Percentiles rank a stretch among this genome's conserved stretches.
Conservation (phyloP, 2,888 invertebrate genomes). For the Linyphia triangularis region DNA sequence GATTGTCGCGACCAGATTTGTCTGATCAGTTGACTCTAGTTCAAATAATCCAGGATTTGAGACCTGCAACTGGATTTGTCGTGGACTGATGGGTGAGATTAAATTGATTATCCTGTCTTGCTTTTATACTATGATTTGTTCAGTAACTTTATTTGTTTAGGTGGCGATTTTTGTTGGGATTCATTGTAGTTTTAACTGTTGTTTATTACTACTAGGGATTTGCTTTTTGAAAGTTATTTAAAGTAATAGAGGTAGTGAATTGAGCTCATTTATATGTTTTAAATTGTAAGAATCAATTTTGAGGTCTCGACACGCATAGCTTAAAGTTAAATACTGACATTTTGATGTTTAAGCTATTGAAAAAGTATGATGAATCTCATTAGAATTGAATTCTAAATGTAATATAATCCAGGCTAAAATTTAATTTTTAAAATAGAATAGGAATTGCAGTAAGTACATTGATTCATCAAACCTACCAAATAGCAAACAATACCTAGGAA, state of each 20-base stretch:
- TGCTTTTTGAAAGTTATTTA: neutral
- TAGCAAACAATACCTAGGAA: no score
- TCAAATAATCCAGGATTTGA: conserved; percentile 50
- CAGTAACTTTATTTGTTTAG: conserved; percentile 24
- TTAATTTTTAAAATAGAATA: no score
- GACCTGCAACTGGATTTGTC: conserved; percentile 52
- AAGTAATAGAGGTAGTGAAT: neutral
- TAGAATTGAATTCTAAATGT: no score
- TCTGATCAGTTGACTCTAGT: conserved; percentile 55
- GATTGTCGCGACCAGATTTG: conserved; percentile 53
- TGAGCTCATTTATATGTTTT: neutral
- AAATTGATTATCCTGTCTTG: conserved; percentile 49
- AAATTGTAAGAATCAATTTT: neutral
- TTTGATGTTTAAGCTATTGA: no score
- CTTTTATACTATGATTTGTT: conserved; percentile 49
- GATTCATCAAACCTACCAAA: no score
- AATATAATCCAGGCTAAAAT: no score
- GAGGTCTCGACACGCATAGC: no score
- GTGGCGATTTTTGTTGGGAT: neutral
- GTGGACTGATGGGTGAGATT: conserved; percentile 48
- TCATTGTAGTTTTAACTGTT: neutral
- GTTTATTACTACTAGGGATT: neutral
- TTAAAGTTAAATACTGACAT: no score
- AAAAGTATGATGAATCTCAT: no score
- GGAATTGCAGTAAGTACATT: no score